Percentiles rank a stretch among this genome's conserved stretches.
Evolutionary conservation across 1,140 invertebrate genomes (phyloP).

Genomic region (Globodera rostochiensis): DNA sequence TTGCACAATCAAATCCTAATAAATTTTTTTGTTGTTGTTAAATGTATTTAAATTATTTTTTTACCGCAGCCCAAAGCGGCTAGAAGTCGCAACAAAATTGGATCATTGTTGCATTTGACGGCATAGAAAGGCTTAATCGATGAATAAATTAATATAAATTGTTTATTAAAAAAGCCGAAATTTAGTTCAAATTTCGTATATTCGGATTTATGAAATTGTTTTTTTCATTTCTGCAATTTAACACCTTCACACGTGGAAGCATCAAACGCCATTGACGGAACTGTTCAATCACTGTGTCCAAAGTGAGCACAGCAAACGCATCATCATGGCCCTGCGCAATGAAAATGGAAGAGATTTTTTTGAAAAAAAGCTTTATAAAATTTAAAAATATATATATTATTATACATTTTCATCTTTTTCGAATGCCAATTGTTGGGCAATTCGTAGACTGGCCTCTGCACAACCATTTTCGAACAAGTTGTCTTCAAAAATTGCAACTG

Average conservation of each 20-base stretch:
- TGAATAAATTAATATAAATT: not conserved
- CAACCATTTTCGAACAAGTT: not conserved
- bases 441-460: not conserved
- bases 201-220: not conserved
- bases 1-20: conserved; percentile 91
- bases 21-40: not conserved
- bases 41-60: not conserved
- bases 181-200: conserved; percentile 9
- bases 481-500: not conserved
- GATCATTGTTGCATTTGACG: conserved; percentile 92
- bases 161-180: not conserved
- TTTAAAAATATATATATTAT: not conserved
- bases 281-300: conserved; percentile 26
- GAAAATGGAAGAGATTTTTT: not conserved
- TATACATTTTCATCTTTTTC: not conserved
- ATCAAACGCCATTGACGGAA: conserved; percentile 22
- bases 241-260: conserved; percentile 27
- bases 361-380: not conserved
- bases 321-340: conserved; percentile 23
- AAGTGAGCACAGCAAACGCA: conserved; percentile 30
- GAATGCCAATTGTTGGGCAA: not conserved
- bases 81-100: conserved; percentile 79
- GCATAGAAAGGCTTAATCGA: conserved; percentile 82
- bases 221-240: not conserved
- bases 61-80: conserved; percentile 79